These are phyloP conservation scores for Acronicta leporina DNA, from an alignment of 2,888 invertebrate genomes.

Conservation along the genomic window DNA sequence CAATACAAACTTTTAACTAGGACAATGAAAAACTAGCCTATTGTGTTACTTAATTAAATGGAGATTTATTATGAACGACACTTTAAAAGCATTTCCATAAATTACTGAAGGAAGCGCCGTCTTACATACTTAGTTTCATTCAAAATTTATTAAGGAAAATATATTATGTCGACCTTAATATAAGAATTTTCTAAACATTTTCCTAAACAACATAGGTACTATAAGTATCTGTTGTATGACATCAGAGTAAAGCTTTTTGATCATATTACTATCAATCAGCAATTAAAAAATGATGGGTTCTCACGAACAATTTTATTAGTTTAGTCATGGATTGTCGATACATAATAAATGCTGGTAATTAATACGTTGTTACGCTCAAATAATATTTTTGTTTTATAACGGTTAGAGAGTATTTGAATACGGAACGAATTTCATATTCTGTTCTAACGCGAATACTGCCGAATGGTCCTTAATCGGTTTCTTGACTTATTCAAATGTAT, in stretches of 20 bases:
- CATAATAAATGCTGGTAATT: slow-evolving; percentile 54
- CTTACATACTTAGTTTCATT: slow-evolving; percentile 1
- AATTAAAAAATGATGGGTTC: slow-evolving; percentile 50
- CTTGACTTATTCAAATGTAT: slow-evolving; percentile 60
- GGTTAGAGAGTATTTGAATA: slow-evolving; percentile 47
- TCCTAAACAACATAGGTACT: neutral
- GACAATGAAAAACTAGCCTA: slow-evolving; percentile 48
- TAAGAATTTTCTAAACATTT: neutral
- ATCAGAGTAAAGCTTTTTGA: slow-evolving; percentile 31
- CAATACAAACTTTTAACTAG: slow-evolving; percentile 47
- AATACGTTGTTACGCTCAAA: slow-evolving; percentile 53
- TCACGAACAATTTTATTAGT: slow-evolving; percentile 55
- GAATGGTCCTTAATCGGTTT: slow-evolving; percentile 48
- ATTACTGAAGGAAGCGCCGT: slow-evolving; percentile 6
- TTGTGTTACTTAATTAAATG: slow-evolving; percentile 48
- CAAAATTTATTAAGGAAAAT: neutral
- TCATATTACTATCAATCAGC: slow-evolving; percentile 44
- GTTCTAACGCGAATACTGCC: slow-evolving; percentile 29
- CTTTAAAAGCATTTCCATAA: slow-evolving; percentile 30
- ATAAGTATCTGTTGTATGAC: slow-evolving; percentile 25
- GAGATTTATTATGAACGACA: slow-evolving; percentile 40
- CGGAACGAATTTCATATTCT: slow-evolving; percentile 41
- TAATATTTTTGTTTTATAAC: slow-evolving; percentile 46
- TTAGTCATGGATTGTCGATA: slow-evolving; percentile 56
- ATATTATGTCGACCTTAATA: neutral